These are phyloP conservation scores for Hydrozoanthus tunicans DNA, from an alignment of 64 coral and sea anemone species.

Conservation along the genomic window DNA sequence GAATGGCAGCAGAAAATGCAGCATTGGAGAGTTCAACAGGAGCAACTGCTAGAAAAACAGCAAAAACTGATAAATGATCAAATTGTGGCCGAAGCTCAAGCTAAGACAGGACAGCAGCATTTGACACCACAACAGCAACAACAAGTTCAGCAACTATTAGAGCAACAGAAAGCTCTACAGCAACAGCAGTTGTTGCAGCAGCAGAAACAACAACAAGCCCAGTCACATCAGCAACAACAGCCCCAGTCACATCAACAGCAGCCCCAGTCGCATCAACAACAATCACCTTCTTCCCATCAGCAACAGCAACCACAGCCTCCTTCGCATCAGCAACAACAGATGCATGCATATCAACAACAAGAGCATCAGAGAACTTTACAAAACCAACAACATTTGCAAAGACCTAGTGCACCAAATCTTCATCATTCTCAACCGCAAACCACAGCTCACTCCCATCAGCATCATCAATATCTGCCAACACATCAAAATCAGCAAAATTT, in stretches of 20 bases:
- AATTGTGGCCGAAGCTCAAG: constrained; percentile 16
- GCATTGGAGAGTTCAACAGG: constrained; percentile 71
- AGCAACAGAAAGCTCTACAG: constrained; percentile 11
- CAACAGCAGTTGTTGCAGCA: neutral
- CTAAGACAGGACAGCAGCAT: constrained; percentile 18
- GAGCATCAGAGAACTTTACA: constrained; percentile 23
- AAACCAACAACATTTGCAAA: constrained; percentile 21
- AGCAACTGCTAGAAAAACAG: constrained; percentile 62
- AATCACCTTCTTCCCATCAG: constrained; percentile 25
- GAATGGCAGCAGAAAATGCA: constrained; percentile 86
- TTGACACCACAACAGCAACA: constrained; percentile 4
- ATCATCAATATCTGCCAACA: neutral
- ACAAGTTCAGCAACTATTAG: neutral
- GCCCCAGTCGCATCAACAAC: constrained; percentile 53
- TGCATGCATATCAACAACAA: constrained; percentile 32
- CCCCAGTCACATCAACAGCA: constrained; percentile 70
- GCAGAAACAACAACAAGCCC: neutral
- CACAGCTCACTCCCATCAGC: neutral
- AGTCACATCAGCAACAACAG: constrained; percentile 24
- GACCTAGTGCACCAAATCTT: neutral
- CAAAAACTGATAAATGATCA: constrained; percentile 17
- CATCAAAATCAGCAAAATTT: constrained; percentile 6
- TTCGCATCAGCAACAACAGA: neutral
- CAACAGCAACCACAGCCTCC: neutral
- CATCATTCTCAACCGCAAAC: neutral